Evolutionary conservation across 2,797 vertebrate genomes (phyloP).

Genomic region (Schizopygopsis pylzovi): DNA sequence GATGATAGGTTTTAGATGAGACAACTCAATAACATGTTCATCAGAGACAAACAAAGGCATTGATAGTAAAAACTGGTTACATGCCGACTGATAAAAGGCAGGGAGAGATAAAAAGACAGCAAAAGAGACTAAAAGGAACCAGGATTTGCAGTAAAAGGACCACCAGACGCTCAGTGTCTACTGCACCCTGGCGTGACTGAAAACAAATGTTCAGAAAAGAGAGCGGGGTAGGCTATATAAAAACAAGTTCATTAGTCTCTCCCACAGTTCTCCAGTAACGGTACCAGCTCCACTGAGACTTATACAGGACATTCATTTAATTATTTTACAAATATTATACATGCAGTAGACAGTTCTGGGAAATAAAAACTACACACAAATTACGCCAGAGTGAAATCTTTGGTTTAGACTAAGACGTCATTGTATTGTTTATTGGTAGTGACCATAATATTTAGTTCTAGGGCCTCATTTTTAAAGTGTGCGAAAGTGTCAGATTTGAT

Average conservation of each 20-base stretch:
- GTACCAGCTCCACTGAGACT: neutral
- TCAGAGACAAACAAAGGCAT: neutral
- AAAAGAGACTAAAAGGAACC: neutral
- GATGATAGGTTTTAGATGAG: neutral
- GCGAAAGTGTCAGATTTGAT: neutral
- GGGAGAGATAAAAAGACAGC: neutral
- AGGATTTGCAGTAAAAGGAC: slow-evolving; percentile 18
- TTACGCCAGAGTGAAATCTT: neutral
- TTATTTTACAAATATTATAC: slow-evolving; percentile 11
- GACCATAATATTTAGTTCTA: slow-evolving; percentile 19
- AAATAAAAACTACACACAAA: slow-evolving; percentile 8
- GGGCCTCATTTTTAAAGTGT: neutral
- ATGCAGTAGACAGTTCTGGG: slow-evolving; percentile 4
- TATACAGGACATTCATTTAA: neutral
- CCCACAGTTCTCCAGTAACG: slow-evolving; percentile 37
- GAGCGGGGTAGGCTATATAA: neutral
- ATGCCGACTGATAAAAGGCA: neutral
- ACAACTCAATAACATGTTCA: neutral
- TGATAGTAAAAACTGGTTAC: neutral
- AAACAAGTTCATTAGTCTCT: slow-evolving; percentile 3
- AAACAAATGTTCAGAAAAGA: slow-evolving; percentile 47
- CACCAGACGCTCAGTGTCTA: neutral
- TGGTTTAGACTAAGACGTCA: slow-evolving; percentile 30
- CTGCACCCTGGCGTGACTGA: slow-evolving; percentile 12
- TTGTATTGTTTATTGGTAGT: slow-evolving; percentile 9